Conservation (phyloP, 2,797 vertebrate species). For the Manis javanica region DNA sequence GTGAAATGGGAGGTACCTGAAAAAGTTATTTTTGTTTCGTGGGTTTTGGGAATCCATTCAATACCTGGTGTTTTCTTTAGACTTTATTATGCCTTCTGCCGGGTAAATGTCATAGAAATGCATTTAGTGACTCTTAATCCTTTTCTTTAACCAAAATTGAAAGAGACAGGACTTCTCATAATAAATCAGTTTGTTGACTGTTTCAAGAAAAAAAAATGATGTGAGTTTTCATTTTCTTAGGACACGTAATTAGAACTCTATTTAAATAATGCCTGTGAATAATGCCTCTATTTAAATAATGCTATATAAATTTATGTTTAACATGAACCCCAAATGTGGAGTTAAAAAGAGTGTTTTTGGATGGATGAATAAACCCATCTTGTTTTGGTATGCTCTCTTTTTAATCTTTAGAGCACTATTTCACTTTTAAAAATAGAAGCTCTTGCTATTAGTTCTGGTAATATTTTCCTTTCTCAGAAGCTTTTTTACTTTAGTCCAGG, state of each 20-base stretch:
- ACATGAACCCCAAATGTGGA: not conserved
- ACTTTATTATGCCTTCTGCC: conserved; percentile 81
- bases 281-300: conserved; percentile 21
- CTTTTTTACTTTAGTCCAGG: conserved; percentile 14
- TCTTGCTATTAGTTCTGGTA: conserved; percentile 6
- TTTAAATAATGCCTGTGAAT: conserved; percentile 6
- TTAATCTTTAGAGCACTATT: not conserved
- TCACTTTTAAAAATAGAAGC: conserved; percentile 6
- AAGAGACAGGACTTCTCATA: conserved; percentile 75
- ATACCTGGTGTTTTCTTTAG: conserved; percentile 85
- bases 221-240: conserved; percentile 65
- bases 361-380: not conserved
- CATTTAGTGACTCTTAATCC: conserved; percentile 82
- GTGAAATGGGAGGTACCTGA: conserved; percentile 76
- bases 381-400: not conserved
- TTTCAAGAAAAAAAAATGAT: conserved; percentile 15
- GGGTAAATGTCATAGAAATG: conserved; percentile 80
- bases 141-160: conserved; percentile 80
- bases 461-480: not conserved
- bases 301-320: not conserved
- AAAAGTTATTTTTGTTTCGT: conserved; percentile 85
- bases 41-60: conserved; percentile 82
- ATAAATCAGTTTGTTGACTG: conserved; percentile 74
- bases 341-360: not conserved
- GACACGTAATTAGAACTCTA: conserved; percentile 50